phyloP scores from a whole-genome alignment of 2,888 invertebrate genomes.

The Germaria angustata region DNA sequence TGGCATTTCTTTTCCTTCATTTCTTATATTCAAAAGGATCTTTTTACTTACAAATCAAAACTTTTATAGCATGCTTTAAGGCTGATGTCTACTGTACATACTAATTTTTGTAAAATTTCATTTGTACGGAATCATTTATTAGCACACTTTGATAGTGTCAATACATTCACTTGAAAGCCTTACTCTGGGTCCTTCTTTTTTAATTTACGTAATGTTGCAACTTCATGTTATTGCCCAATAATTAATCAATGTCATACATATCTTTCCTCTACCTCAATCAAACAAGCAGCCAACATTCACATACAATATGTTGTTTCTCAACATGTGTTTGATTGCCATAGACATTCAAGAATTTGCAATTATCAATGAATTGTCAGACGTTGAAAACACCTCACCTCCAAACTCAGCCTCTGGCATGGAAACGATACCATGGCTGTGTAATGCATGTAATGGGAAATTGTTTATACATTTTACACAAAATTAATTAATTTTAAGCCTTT shows the following conservation, averaged over 20 bases:
- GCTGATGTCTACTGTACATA: too few relatives aligned
- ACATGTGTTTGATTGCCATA: slow-evolving; percentile 16
- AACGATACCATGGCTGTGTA: slow-evolving; percentile 11
- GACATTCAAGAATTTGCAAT: slow-evolving; percentile 42
- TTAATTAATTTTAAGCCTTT: slow-evolving; percentile 67
- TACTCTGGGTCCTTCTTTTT: not conserved
- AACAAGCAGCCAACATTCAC: not conserved
- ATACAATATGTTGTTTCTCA: not conserved
- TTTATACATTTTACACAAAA: slow-evolving; percentile 62
- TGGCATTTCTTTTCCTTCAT: too few relatives aligned
- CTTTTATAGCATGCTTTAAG: too few relatives aligned
- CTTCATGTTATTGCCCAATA: slow-evolving; percentile 22
- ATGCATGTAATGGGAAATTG: slow-evolving; percentile 39
- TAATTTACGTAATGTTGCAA: not conserved
- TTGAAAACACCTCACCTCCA: slow-evolving; percentile 20
- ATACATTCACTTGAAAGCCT: not conserved
- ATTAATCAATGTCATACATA: slow-evolving; percentile 43
- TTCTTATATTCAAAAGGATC: too few relatives aligned
- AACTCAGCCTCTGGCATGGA: not conserved
- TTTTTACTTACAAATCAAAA: too few relatives aligned
- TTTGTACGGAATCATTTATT: not conserved
- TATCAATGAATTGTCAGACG: slow-evolving; percentile 47
- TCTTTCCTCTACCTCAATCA: not conserved
- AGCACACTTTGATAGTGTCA: not conserved
- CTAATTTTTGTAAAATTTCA: too few relatives aligned